Percentiles rank a stretch among this genome's conserved stretches.
These are phyloP conservation scores for Creontiades dilutus DNA, from an alignment of 2,888 invertebrate genomes.

Conservation along the genomic window DNA sequence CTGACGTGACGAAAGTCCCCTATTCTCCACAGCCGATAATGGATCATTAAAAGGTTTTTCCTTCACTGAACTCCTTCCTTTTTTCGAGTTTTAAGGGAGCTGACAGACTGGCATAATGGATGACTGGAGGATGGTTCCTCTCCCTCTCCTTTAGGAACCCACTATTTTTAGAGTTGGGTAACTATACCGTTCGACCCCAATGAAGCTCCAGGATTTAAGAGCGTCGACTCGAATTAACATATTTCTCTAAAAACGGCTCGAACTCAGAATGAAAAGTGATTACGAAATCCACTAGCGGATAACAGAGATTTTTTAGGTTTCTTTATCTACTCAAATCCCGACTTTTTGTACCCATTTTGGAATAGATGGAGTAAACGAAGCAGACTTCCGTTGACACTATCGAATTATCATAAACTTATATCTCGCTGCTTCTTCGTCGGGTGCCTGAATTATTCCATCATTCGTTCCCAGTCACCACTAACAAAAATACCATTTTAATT, in stretches of 20 bases:
- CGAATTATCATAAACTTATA: neutral
- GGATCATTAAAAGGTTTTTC: slow-evolving; percentile 67
- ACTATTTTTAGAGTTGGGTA: slow-evolving; percentile 62
- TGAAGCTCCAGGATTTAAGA: slow-evolving; percentile 8
- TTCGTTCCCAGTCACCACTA: no score
- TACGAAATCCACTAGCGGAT: slow-evolving; percentile 10
- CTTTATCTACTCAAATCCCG: neutral
- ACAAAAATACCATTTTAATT: no score
- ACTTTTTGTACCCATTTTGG: neutral
- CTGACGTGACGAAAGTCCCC: slow-evolving; percentile 53
- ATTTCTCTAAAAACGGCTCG: slow-evolving; percentile 35
- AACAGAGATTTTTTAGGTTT: neutral
- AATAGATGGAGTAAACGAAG: neutral
- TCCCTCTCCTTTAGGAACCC: neutral
- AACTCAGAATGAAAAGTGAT: slow-evolving; percentile 12
- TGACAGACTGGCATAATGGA: slow-evolving; percentile 56
- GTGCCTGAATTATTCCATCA: no score
- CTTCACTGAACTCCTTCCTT: slow-evolving; percentile 34
- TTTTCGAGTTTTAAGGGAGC: slow-evolving; percentile 46
- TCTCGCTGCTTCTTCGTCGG: no score
- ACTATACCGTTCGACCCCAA: slow-evolving; percentile 42
- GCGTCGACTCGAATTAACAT: slow-evolving; percentile 9
- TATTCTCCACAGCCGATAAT: slow-evolving; percentile 55
- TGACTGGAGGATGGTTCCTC: slow-evolving; percentile 48
- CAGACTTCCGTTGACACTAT: no score